Conservation (phyloP, 1,140 invertebrate genomes). For the Plodia interpunctella region DNA sequence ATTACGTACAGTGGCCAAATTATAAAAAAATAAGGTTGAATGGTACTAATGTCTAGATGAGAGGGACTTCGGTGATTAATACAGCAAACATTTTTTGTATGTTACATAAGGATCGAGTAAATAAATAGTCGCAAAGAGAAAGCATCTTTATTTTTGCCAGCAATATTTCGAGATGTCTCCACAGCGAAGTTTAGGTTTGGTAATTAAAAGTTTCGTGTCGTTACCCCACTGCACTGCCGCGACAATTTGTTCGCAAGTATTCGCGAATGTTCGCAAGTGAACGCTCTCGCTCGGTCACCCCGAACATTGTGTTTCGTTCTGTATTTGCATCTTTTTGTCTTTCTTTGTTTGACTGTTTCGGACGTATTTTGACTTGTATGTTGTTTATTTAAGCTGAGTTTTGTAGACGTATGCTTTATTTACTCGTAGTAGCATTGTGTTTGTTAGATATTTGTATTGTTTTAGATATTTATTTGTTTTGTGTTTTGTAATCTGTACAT, state of each 20-base stretch:
- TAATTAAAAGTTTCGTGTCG: slow-evolving; percentile 56
- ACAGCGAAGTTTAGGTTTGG: slow-evolving; percentile 38
- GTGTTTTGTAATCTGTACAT: too few species aligned
- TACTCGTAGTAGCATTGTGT: too few species aligned
- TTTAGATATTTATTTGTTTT: too few species aligned
- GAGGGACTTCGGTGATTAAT: too few species aligned
- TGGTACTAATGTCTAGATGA: too few species aligned
- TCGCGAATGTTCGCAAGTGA: slow-evolving; percentile 18
- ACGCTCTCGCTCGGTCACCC: neutral
- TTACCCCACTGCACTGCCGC: slow-evolving; percentile 29
- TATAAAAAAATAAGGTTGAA: too few species aligned
- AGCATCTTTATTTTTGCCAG: slow-evolving; percentile 16
- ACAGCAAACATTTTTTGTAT: too few species aligned
- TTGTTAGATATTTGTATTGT: too few species aligned
- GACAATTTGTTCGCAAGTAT: slow-evolving; percentile 25
- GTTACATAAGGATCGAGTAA: too few species aligned
- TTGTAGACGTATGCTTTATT: too few species aligned
- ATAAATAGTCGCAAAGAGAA: neutral
- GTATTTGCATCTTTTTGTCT: neutral
- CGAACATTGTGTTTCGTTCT: neutral
- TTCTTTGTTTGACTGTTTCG: neutral
- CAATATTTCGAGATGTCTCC: slow-evolving; percentile 31
- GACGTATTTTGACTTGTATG: neutral
- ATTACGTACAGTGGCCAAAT: too few species aligned
- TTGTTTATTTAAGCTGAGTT: neutral